Evolutionary conservation across 1,140 invertebrate genomes (phyloP).

Genomic region (Lasioglossum albipes): DNA sequence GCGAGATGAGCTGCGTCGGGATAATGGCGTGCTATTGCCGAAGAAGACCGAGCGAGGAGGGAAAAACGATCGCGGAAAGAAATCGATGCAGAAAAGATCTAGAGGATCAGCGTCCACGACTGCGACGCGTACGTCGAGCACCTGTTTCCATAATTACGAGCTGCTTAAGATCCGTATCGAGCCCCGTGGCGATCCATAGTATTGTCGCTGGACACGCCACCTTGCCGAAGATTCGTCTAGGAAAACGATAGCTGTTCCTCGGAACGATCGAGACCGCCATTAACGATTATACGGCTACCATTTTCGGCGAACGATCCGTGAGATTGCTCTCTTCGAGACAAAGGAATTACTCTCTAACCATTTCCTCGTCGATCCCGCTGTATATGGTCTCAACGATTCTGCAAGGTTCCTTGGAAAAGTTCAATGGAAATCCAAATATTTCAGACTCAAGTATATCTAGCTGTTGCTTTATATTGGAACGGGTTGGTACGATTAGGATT

Average conservation of each 20-base stretch:
- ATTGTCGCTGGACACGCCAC: slow-evolving; percentile 28
- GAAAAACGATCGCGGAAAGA: background rate
- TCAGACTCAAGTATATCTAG: too few species aligned
- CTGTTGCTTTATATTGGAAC: background rate
- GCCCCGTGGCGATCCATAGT: slow-evolving; percentile 46
- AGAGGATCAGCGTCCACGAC: slow-evolving; percentile 40
- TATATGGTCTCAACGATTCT: too few species aligned
- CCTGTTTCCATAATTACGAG: slow-evolving; percentile 72
- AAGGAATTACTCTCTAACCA: too few species aligned
- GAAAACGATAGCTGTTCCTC: slow-evolving; percentile 47
- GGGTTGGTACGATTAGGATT: too few species aligned
- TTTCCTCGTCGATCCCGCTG: too few species aligned
- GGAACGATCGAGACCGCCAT: slow-evolving; percentile 29
- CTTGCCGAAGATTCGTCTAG: slow-evolving; percentile 35
- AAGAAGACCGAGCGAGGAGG: slow-evolving; percentile 1
- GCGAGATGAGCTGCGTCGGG: slow-evolving; percentile 26
- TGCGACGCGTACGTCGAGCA: slow-evolving; percentile 66
- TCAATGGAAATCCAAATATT: too few species aligned
- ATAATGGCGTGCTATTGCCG: slow-evolving; percentile 34
- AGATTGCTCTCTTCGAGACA: too few species aligned
- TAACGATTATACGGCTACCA: slow-evolving; percentile 56
- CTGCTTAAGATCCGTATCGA: slow-evolving; percentile 57
- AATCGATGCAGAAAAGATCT: background rate
- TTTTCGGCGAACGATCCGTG: slow-evolving; percentile 20
- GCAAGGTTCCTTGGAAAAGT: too few species aligned